Percentiles rank a stretch among this genome's conserved stretches.
Evolutionary conservation across 35 echinoderm and acorn worm species (phyloP).

Genomic region (Anneissia japonica): DNA sequence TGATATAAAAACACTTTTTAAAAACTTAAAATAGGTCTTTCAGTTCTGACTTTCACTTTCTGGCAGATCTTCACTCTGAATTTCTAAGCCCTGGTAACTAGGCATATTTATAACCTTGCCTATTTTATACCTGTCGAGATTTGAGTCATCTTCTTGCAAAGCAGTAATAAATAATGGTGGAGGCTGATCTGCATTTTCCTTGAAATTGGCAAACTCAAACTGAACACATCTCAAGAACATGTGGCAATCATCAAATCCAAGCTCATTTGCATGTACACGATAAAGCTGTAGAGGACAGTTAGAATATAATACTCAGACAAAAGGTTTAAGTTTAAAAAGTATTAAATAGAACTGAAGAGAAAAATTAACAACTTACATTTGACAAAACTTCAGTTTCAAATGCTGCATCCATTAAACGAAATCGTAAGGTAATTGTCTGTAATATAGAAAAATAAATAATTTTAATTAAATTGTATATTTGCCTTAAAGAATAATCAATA

Average conservation of each 20-base stretch:
- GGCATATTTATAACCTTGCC: not conserved
- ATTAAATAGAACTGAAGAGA: not conserved
- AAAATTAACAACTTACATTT: constrained; percentile 38
- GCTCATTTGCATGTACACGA: constrained; percentile 66
- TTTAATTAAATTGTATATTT: too few species aligned
- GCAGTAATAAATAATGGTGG: constrained; percentile 97
- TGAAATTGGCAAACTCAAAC: constrained; percentile 97
- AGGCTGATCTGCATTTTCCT: constrained; percentile 84
- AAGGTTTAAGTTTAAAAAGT: not conserved
- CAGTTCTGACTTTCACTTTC: not conserved
- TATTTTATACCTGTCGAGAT: constrained; percentile 60
- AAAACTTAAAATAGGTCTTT: too few species aligned
- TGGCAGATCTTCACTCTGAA: too few species aligned
- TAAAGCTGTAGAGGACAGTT: constrained; percentile 50
- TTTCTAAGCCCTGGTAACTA: too few species aligned
- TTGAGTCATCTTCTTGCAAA: constrained; percentile 90
- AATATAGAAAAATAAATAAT: constrained; percentile 1
- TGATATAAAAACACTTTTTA: not conserved
- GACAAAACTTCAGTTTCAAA: constrained; percentile 79
- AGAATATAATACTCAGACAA: not conserved
- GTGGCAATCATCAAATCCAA: constrained; percentile 97
- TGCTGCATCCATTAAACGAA: constrained; percentile 68
- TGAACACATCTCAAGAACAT: constrained; percentile 88
- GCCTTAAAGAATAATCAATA: too few species aligned
- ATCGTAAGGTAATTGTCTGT: constrained; percentile 59